Base-by-base conservation (phyloP, 2,797 vertebrate genomes). In the Loriculus beryllinus region DNA sequence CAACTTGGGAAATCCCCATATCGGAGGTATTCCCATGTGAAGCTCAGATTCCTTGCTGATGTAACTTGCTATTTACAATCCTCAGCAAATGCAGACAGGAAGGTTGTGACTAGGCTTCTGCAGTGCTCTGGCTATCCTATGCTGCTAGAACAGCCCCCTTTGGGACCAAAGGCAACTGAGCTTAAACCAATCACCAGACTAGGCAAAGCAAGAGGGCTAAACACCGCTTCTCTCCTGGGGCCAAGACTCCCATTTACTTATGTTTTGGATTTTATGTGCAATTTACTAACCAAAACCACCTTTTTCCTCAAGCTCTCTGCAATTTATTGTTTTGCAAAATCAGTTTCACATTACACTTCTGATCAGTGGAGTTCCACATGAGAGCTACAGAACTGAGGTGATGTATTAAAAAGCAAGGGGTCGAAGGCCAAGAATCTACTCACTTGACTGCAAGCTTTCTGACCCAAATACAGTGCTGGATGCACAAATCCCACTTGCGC, bases 301-400 rank as follows among this genome's bases (percentile, higher is more conserved):
- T 94, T 95, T 64, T 96, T 96, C 89, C 93, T 94, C 88, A 86
- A 96, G 82, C 86, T 67, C 89, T 79, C 85, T 91, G 86, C 92
- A 95, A 95, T 95, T 96, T 94, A 96, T 95, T 94, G 95, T 96
- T 96, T 86, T 92, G 93, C 89, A 96, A 97, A 97, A 92, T 92
- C 95, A 96, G 95, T 96, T 96, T 97, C 93, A 76, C 91, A 83
- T 97, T 97, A 95, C 95, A 86, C 56, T 92, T 82, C 91, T 84
- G 92, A 94, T 92, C 80, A 67, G 91, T 7, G 82, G 76, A 82
- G 96, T 77, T 96, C 77, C 91, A 92, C 80, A 90, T 11, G 67
- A 95, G 91, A 90, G 80, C 85, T 57, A 39, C 77, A 90, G 88
- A 95, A 76, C 60, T 18, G 78, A 93, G 89, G 70, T 91, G 85